Conservation (phyloP, 2,113 vertebrate genomes). For the Prunella fulvescens region DNA sequence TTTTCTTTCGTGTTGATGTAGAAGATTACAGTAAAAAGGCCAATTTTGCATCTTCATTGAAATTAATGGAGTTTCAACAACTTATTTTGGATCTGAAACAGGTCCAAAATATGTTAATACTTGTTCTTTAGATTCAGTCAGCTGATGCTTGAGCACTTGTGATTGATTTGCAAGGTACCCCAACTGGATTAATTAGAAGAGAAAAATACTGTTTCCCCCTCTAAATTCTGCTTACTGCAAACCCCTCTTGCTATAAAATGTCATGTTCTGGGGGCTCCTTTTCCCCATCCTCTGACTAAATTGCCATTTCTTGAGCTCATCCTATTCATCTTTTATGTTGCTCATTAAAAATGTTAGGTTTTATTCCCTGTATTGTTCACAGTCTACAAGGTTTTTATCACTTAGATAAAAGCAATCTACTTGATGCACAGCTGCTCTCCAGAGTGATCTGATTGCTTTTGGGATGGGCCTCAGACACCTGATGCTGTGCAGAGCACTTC, state of each 20-base stretch:
- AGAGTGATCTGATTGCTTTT: slow-evolving; percentile 55
- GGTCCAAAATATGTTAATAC: not conserved
- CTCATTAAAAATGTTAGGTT: slow-evolving; percentile 62
- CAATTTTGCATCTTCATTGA: slow-evolving; percentile 23
- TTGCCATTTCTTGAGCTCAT: slow-evolving; percentile 29
- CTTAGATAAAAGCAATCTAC: slow-evolving; percentile 65
- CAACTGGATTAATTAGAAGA: slow-evolving; percentile 16
- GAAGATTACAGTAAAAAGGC: slow-evolving; percentile 50
- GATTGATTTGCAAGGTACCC: not conserved
- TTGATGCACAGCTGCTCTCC: slow-evolving; percentile 64
- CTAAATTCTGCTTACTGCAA: slow-evolving; percentile 32
- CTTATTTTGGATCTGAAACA: not conserved
- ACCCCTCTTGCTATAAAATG: slow-evolving; percentile 14
- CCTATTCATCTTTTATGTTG: slow-evolving; percentile 56
- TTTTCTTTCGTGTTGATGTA: slow-evolving; percentile 41
- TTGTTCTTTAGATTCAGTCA: not conserved
- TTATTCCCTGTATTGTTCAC: slow-evolving; percentile 63
- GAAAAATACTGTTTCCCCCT: not conserved
- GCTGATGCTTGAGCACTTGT: not conserved
- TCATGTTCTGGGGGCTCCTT: slow-evolving; percentile 4
- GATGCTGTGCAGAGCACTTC: not conserved
- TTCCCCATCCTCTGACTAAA: not conserved
- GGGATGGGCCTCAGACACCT: slow-evolving; percentile 46
- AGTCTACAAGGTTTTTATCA: slow-evolving; percentile 70
- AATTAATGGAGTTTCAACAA: slow-evolving; percentile 39